phyloP scores from a whole-genome alignment of 2,888 invertebrate species.

The Scaptomyza flava region DNA sequence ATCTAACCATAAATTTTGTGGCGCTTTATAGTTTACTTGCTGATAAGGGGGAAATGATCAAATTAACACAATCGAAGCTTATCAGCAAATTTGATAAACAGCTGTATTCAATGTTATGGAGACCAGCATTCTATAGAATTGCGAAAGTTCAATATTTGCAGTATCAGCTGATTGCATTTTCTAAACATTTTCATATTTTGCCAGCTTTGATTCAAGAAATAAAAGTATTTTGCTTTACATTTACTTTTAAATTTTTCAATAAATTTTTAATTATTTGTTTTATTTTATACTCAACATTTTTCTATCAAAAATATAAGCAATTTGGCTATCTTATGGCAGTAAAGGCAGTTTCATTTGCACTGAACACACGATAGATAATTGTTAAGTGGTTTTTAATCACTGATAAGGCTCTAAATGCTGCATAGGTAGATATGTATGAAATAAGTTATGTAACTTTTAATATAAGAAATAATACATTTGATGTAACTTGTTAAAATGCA shows the following conservation, averaged over 20 bases:
- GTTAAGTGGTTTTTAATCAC: background rate
- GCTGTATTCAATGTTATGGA: conserved; percentile 1
- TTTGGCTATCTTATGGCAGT: background rate
- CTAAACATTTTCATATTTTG: too few relatives aligned
- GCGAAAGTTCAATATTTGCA: background rate
- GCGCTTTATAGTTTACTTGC: background rate
- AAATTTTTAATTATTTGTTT: too few relatives aligned
- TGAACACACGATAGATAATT: background rate
- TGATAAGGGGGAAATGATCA: background rate
- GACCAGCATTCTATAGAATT: too few relatives aligned
- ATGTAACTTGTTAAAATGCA: background rate
- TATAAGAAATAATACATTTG: background rate
- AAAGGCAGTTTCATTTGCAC: background rate
- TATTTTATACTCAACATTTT: too few relatives aligned
- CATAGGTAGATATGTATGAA: background rate
- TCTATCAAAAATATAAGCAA: background rate
- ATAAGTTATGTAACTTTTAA: background rate
- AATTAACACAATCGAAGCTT: conserved; percentile 4
- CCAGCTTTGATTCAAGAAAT: too few relatives aligned
- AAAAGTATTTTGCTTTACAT: too few relatives aligned
- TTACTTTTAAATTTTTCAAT: too few relatives aligned
- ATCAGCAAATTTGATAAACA: conserved; percentile 33
- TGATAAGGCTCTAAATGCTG: background rate
- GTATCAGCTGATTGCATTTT: too few relatives aligned
- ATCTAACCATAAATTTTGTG: background rate